Evolutionary conservation across 2,888 invertebrate genomes (phyloP).

Genomic region (Biston stratarius): DNA sequence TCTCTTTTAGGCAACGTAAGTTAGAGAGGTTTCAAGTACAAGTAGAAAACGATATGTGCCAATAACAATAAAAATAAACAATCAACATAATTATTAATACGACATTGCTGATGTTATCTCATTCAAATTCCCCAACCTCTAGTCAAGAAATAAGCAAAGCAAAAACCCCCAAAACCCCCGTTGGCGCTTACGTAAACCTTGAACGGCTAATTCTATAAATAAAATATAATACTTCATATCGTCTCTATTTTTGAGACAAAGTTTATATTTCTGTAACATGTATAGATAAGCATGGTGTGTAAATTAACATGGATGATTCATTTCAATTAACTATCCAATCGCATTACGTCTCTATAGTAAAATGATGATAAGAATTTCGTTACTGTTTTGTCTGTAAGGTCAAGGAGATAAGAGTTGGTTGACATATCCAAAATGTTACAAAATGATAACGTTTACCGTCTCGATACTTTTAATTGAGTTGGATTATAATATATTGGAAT

Average conservation of each 20-base stretch:
- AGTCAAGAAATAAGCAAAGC: too few relatives aligned
- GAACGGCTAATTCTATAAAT: too few relatives aligned
- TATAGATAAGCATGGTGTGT: slow-evolving; percentile 11
- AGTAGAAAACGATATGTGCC: too few relatives aligned
- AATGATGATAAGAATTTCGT: slow-evolving; percentile 1
- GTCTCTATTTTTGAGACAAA: neutral
- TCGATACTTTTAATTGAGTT: neutral
- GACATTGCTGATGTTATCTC: too few relatives aligned
- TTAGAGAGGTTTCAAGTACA: too few relatives aligned
- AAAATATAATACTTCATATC: too few relatives aligned
- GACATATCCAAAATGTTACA: neutral
- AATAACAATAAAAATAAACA: too few relatives aligned
- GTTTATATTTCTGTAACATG: neutral
- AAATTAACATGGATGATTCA: slow-evolving; percentile 7
- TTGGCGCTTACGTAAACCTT: too few relatives aligned
- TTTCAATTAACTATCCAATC: neutral
- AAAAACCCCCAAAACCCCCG: too few relatives aligned
- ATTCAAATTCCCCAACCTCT: too few relatives aligned
- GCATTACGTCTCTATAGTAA: slow-evolving; percentile 2
- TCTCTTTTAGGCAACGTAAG: too few relatives aligned
- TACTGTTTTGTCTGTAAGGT: neutral
- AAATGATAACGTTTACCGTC: neutral
- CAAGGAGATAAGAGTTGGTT: slow-evolving; percentile 6
- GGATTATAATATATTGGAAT: neutral
- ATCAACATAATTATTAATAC: too few relatives aligned